A percentile compares a stretch with the other conserved stretches of the same genome.
Conservation (phyloP, 2,797 vertebrate genomes). For the Craterocephalus amniculus region DNA sequence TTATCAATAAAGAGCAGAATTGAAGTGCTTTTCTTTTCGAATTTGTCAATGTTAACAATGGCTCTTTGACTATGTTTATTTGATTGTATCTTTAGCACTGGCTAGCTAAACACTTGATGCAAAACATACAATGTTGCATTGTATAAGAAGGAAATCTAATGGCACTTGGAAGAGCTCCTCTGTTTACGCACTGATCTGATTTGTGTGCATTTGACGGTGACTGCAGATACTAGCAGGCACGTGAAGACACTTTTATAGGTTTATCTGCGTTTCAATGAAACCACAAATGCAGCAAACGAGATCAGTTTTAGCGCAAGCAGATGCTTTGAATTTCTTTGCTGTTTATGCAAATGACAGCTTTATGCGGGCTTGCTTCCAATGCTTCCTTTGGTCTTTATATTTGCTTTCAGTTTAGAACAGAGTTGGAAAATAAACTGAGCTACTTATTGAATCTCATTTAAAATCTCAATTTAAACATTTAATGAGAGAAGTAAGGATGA, state of each 20-base stretch:
- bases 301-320: neutral
- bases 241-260: slow-evolving; percentile 24
- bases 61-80: slow-evolving; percentile 47
- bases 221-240: slow-evolving; percentile 20
- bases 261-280: slow-evolving; percentile 38
- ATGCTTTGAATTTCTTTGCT: slow-evolving; percentile 5
- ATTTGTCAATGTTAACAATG: slow-evolving; percentile 42
- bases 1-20: slow-evolving; percentile 27
- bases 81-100: slow-evolving; percentile 27
- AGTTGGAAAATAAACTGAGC: neutral
- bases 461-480: neutral
- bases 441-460: neutral
- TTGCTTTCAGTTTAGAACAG: neutral
- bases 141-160: slow-evolving; percentile 48
- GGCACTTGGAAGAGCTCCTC: slow-evolving; percentile 44
- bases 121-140: slow-evolving; percentile 59
- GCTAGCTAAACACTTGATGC: slow-evolving; percentile 36
- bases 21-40: slow-evolving; percentile 35
- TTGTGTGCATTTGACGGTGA: slow-evolving; percentile 33
- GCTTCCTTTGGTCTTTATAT: neutral
- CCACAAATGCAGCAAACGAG: slow-evolving; percentile 25
- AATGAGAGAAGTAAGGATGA: neutral
- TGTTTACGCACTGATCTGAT: slow-evolving; percentile 36
- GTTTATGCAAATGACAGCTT: slow-evolving; percentile 3
- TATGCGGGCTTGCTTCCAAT: neutral